Evolutionary conservation across 92 coral and sea anemone genomes (phyloP), one percentile per base, ranked within the genome.

Genomic region (Umimayanthus kanabou): DNA sequence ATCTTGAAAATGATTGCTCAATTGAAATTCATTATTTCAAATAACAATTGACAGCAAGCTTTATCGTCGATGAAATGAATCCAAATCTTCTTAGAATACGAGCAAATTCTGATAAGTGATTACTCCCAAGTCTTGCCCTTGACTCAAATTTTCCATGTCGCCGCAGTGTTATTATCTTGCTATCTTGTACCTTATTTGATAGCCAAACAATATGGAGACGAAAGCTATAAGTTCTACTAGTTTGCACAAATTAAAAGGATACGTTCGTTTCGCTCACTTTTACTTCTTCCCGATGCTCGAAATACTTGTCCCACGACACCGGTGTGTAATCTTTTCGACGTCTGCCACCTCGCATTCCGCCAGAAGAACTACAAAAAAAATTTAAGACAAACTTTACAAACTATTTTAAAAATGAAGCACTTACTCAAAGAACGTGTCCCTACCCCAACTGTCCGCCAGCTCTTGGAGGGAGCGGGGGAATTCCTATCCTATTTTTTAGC

Each of bases 251-350:
- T 23, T 6, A 28, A 87, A 39, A 92, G 91, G 98, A 97, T 97
- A 97, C 99, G 86, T 91, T 92, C 43, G 76, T 94, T 16, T 88
- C 96, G 26, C 90, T 90, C 77, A 97, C 89, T 33, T 71, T 82
- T 37, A 97, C 91, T 85, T 97, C 98, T 73, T 93, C 90, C 69
- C 86, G 81, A 64, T 77, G 83, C 29, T 95, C 97, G 76, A 97
- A 97, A 88, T 91, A 97, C 9, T 90, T 88, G 79, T 94, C 94
- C 99, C 99, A 97, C 8, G 94, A 84, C 6, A 97, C 90, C 4
- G 98, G 98, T 3, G 95, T 81, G 81, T 97, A 97, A 80, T 97
- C 98, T 81, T 94, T 88, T 67, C 88, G 84, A 15, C 97, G 95
- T 49, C 75, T 90, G 42, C 65, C 94, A 84, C 58, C 88, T 87